A percentile compares a stretch with the other conserved stretches of the same genome.
Conservation (phyloP, 2,797 vertebrate genomes). For the Rhincodon typus region DNA sequence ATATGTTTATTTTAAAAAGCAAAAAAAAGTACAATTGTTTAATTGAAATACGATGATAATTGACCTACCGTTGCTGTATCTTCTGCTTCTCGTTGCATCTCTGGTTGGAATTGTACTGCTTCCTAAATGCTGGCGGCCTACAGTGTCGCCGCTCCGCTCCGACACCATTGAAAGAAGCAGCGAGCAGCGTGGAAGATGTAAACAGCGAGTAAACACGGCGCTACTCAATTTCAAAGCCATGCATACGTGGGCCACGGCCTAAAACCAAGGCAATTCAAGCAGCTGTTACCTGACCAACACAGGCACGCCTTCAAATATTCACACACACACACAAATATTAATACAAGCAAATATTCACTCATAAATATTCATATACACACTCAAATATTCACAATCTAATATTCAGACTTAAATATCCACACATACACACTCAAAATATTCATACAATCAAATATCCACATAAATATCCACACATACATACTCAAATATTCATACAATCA, state of each 20-base stretch:
- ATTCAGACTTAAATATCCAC: neutral
- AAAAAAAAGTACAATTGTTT: neutral
- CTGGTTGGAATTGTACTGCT: neutral
- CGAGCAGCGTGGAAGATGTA: neutral
- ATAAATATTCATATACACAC: neutral
- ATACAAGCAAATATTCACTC: neutral
- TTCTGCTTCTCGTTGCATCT: neutral
- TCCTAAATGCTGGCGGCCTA: neutral
- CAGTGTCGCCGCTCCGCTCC: neutral
- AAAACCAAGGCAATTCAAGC: neutral
- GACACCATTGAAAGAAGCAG: neutral
- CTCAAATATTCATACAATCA: neutral
- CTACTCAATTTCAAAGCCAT: neutral
- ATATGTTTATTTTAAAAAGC: neutral
- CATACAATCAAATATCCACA: no score
- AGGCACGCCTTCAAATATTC: no score
- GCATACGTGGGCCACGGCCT: neutral
- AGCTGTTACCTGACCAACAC: no score
- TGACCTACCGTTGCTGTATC: neutral
- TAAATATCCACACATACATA: neutral
- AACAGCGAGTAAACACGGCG: neutral
- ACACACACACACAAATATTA: neutral
- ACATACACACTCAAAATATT: no score
- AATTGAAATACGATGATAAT: neutral
- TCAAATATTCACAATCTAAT: neutral